Conservation (phyloP, 2,888 invertebrate species). For the Flabesymbios commensalis region DNA sequence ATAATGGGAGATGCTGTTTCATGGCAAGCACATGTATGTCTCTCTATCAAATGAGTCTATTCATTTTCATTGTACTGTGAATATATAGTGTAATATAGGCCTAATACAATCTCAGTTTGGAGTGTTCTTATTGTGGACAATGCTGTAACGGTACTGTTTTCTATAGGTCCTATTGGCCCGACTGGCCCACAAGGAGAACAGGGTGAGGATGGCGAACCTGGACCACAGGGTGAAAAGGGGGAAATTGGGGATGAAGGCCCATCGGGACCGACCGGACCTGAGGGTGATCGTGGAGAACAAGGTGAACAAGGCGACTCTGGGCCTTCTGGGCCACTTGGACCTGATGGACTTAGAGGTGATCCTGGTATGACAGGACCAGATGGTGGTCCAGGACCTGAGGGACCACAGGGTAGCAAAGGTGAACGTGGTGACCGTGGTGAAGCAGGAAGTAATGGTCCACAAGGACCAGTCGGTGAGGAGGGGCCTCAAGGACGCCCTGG, state of each 20-base stretch:
- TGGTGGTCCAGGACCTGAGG: conserved; percentile 6
- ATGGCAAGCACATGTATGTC: too few species aligned
- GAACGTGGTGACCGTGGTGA: conserved; percentile 16
- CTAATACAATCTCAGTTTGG: too few species aligned
- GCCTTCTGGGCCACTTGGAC: conserved; percentile 17
- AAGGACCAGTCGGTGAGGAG: conserved; percentile 19
- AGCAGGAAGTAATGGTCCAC: conserved; percentile 20
- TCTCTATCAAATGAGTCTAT: too few species aligned
- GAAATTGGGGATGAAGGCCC: too few species aligned
- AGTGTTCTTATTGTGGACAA: too few species aligned
- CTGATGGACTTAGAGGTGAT: neutral
- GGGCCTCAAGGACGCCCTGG: conserved; percentile 21
- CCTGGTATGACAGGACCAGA: neutral
- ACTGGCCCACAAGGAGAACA: conserved; percentile 66
- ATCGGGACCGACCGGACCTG: conserved; percentile 2
- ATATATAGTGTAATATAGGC: too few species aligned
- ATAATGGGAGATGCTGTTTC: too few species aligned
- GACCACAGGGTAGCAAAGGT: conserved; percentile 20
- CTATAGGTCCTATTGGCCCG: too few species aligned
- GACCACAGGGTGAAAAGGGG: conserved; percentile 12
- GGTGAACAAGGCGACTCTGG: conserved; percentile 31
- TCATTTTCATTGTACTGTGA: too few species aligned
- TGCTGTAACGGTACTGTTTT: too few species aligned
- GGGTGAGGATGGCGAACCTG: conserved; percentile 21
- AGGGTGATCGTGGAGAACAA: conserved; percentile 1